Percentiles rank a stretch among this genome's conserved stretches.
These are phyloP conservation scores for Miichthys miiuy DNA, from an alignment of 2,797 vertebrate genomes.

Conservation along the genomic window DNA sequence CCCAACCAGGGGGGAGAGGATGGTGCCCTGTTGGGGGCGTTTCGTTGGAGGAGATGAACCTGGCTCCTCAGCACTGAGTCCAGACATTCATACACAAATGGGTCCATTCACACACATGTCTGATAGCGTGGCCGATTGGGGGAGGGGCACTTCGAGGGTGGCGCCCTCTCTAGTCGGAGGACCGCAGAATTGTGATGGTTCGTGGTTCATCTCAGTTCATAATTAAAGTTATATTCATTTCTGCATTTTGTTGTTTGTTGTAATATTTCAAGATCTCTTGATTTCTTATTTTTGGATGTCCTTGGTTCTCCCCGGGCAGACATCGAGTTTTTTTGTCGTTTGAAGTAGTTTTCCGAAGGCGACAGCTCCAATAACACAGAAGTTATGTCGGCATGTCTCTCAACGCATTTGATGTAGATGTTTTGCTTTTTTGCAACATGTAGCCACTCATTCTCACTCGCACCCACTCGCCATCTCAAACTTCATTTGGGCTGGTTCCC, in stretches of 20 bases:
- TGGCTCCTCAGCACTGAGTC: constrained; percentile 91
- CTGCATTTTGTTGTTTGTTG: constrained; percentile 68
- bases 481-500: constrained; percentile 97
- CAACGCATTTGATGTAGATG: constrained; percentile 96
- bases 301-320: constrained; percentile 83
- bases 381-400: constrained; percentile 93
- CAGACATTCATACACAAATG: constrained; percentile 93
- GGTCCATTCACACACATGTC: constrained; percentile 94
- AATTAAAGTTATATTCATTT: constrained; percentile 70
- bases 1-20: constrained; percentile 85
- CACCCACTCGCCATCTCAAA: constrained; percentile 99
- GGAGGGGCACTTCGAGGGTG: constrained; percentile 77
- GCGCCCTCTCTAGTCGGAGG: constrained; percentile 86
- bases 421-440: constrained; percentile 92
- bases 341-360: constrained; percentile 86
- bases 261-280: constrained; percentile 86
- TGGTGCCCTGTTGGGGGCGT: constrained; percentile 73
- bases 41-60: constrained; percentile 89
- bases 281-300: constrained; percentile 84
- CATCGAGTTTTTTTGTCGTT: constrained; percentile 77
- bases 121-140: constrained; percentile 91
- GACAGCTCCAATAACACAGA: constrained; percentile 92
- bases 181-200: constrained; percentile 90
- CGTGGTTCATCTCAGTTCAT: constrained; percentile 85
- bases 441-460: constrained; percentile 99